Conservation (phyloP, 2,113 vertebrate species). For the Turnix velox region DNA sequence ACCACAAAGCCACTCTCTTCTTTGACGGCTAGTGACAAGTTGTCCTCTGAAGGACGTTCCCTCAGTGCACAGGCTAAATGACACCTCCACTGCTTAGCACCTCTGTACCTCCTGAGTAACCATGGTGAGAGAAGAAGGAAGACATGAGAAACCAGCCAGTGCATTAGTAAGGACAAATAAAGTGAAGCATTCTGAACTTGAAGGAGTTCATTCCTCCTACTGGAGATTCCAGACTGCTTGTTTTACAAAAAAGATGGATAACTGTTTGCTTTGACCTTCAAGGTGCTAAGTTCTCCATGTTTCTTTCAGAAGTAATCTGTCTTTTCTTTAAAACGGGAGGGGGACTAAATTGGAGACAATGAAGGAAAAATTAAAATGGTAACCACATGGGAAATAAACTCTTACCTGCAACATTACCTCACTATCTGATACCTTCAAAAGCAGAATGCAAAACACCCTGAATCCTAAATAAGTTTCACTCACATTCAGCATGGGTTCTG, state of each 20-base stretch:
- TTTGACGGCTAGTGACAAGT: constrained; percentile 87
- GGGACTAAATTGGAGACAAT: not conserved
- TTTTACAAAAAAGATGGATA: constrained; percentile 2
- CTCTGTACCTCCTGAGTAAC: constrained; percentile 70
- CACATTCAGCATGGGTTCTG: not conserved
- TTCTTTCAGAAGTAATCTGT: not conserved
- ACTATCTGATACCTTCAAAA: not conserved
- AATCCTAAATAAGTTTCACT: not conserved
- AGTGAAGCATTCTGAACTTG: constrained; percentile 28
- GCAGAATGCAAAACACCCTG: not conserved
- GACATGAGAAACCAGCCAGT: constrained; percentile 61
- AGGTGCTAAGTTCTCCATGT: not conserved
- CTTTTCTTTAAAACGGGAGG: not conserved
- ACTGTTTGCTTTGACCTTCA: constrained; percentile 2
- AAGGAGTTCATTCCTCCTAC: constrained; percentile 35
- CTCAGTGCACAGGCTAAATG: constrained; percentile 72
- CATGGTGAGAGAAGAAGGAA: constrained; percentile 63
- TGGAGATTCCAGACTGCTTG: constrained; percentile 22
- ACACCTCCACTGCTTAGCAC: constrained; percentile 79
- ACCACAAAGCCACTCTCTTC: constrained; percentile 86
- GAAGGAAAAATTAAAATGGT: not conserved
- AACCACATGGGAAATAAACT: not conserved
- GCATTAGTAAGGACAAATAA: constrained; percentile 67
- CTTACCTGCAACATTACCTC: not conserved
- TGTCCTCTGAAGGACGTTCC: constrained; percentile 91